Base-by-base conservation (phyloP, 2,888 invertebrate species). In the Lymantria dispar region DNA sequence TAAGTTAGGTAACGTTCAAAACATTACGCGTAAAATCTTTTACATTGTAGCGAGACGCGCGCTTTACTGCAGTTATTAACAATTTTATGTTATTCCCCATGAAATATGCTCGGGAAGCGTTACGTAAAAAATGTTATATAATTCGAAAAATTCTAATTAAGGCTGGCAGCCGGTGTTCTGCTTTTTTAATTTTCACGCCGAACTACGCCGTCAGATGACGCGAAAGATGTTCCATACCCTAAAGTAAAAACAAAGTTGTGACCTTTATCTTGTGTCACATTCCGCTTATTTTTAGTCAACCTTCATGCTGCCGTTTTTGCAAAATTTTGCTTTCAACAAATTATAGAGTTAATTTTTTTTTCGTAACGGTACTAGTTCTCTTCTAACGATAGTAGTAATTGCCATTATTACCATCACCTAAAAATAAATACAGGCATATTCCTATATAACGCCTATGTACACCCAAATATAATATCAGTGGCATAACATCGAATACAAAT, bases 101-200 rank as follows among this genome's bases (percentile, higher is more conserved):
- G 68, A 72, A 76, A 76, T 72, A 76, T 72, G 67, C 70, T 60
- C 58, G 54, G 56, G 66, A 57, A 64, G 64, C 68, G 64, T 68
- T 60, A 67, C 64, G 60, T 74, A 74, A 73, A 74, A 76, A 67
- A 70, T 75, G 72, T 78, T 77, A 74, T 83, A 78, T 84, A 81
- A 89, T 90, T 87, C 83, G 78, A 80, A 85, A 88, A 86, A 89
- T 84, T 89, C 85, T 90, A 89, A 88, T 90, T 88, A 90, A 83
- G 81, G 73, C 40, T 66, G 65, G 68, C 90, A 90, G 84, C 85
- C 88, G 90, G 83, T 80, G 77, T 78, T 48, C 54, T 47, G 66
- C 64, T 80, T 83, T 86, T 68, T 89, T 88, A 87, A 88, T 88
- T 88, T 90, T 76, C 81, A 61, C 78, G 69, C 68, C 76, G 77